Base-by-base conservation (phyloP, 2,797 vertebrate genomes). In the Xyrichtys novacula region DNA sequence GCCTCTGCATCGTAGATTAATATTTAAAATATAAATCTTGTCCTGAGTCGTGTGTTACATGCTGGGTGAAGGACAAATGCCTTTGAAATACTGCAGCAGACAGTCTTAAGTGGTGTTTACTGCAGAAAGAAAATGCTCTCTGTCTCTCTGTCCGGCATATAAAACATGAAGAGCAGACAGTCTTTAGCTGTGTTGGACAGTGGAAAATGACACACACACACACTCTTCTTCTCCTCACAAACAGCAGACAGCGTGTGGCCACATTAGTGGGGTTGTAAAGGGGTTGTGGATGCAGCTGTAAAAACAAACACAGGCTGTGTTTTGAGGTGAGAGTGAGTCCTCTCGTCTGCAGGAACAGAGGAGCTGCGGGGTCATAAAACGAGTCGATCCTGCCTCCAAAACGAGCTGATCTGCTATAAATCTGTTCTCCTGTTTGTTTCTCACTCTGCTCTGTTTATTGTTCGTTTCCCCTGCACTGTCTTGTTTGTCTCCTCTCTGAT, bases 221-320 rank as follows among this genome's bases (percentile, higher is more conserved):
- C 14, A 9, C 46, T 48, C 28, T 38, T n/a, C 6, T 42, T 16
- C 29, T 14, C 44, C 19, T 42, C 47, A 49, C 62, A 11, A 55
- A 62, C 3, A 9, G 64, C 28, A 31, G 28, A 47, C 71, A 63
- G 61, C 55, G 16, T 71, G 65, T 65, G 48, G 59, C 71, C 42
- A 12, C 7, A 36, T 28, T 25, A 26, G 32, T 19, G 28, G 36
- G 64, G 49, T 25, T 23, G 40, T 50, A 5, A 62, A 4, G 20
- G 22, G 64, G 50, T 46, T 4, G 6, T 14, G 42, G 63, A 47
- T 58, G 72, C 89, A 87, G 86, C 74, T 83, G 85, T 67, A 47
- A 80, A 76, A 86, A 73, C 71, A 85, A 74, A 78, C 2, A 54
- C 58, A 1, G 39, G 10, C 16, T 11, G 20, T 48, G 66, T 56